A percentile compares a stretch with the other conserved stretches of the same genome.
Evolutionary conservation across 2,113 vertebrate genomes (phyloP).

Genomic region (Tauraco erythrolophus): DNA sequence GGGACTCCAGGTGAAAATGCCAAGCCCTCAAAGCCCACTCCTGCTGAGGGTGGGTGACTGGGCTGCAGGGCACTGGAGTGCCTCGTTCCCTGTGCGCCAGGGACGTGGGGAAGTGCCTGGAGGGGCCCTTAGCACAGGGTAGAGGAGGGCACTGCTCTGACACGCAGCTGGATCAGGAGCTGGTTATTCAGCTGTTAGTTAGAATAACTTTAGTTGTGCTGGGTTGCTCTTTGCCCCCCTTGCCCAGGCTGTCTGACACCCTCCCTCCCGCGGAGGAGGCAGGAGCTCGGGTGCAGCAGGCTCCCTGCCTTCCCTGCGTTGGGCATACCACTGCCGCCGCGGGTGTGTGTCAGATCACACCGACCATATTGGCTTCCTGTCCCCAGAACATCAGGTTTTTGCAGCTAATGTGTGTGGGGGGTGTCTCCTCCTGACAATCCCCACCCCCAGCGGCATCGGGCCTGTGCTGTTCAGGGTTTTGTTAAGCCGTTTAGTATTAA

Average conservation of each 20-base stretch:
- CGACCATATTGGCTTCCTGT: constrained; percentile 83
- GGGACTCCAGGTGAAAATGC: constrained; percentile 60
- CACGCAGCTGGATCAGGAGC: not conserved
- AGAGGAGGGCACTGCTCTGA: not conserved
- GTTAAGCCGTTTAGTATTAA: constrained; percentile 84
- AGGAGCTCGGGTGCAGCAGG: not conserved
- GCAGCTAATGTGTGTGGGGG: constrained; percentile 55
- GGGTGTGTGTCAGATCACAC: constrained; percentile 53
- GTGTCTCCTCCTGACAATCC: constrained; percentile 71
- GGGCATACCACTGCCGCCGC: constrained; percentile 28
- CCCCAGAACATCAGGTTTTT: constrained; percentile 75
- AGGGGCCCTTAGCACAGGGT: not conserved
- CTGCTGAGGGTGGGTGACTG: constrained; percentile 61
- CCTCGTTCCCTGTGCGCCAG: not conserved
- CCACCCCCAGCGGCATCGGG: constrained; percentile 71
- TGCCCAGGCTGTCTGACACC: not conserved
- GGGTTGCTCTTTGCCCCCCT: not conserved
- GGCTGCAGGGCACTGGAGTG: constrained; percentile 75
- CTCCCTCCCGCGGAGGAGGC: not conserved
- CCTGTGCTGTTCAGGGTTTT: constrained; percentile 76
- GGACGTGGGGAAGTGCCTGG: not conserved
- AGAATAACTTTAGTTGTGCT: not conserved
- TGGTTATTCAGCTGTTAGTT: not conserved
- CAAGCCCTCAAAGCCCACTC: constrained; percentile 64
- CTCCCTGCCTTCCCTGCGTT: constrained; percentile 4